Evolutionary conservation across 2,113 vertebrate species (phyloP).

Genomic region (Perca fluviatilis): DNA sequence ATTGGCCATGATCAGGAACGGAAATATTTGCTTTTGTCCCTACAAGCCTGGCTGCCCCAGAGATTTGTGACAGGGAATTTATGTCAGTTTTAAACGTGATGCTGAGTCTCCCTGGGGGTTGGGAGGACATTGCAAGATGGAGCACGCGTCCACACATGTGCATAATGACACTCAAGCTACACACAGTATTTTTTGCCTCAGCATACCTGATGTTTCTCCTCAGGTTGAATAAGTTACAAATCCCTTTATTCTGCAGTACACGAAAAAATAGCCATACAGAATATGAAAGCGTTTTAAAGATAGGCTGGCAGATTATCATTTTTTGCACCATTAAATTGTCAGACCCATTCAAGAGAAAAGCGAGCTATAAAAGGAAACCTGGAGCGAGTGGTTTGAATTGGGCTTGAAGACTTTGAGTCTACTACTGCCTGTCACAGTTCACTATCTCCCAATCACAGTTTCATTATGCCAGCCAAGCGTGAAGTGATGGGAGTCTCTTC

Average conservation of each 20-base stretch:
- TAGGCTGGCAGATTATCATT: conserved; percentile 60
- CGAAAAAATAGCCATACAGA: conserved; percentile 33
- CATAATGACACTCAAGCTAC: conserved; percentile 30
- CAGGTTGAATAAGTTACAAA: conserved; percentile 21
- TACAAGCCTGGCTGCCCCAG: conserved; percentile 78
- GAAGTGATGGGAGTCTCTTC: conserved; percentile 71
- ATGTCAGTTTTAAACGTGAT: conserved; percentile 82
- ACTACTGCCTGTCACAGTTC: conserved; percentile 74
- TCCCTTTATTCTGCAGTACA: conserved; percentile 27
- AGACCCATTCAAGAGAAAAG: conserved; percentile 60
- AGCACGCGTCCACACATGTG: conserved; percentile 27
- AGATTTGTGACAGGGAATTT: conserved; percentile 85
- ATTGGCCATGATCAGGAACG: conserved; percentile 83
- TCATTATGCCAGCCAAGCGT: conserved; percentile 74
- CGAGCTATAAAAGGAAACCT: conserved; percentile 57
- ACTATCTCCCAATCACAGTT: conserved; percentile 79
- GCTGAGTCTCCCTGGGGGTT: conserved; percentile 57
- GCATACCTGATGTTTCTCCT: conserved; percentile 35
- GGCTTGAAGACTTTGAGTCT: conserved; percentile 64
- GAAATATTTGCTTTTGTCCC: conserved; percentile 89
- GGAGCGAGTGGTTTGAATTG: conserved; percentile 66
- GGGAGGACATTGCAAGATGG: not conserved
- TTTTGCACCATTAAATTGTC: conserved; percentile 75
- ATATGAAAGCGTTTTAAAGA: conserved; percentile 61
- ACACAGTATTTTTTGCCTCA: conserved; percentile 29